phyloP scores from a whole-genome alignment of 2,888 invertebrate genomes.

The Caenorhabditis sp. region DNA sequence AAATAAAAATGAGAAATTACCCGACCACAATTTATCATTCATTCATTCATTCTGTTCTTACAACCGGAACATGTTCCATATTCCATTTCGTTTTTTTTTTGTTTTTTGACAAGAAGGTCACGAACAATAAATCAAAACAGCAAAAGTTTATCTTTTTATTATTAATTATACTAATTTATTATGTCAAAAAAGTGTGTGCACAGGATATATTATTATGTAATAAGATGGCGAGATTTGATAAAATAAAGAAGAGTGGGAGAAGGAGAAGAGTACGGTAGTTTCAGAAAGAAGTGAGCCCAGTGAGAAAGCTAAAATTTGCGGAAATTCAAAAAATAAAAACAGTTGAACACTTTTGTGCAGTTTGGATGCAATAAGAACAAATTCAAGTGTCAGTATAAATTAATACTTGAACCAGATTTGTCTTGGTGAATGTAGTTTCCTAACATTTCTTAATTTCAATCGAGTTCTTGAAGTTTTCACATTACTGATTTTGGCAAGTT shows the following conservation, averaged over 20 bases:
- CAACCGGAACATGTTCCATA: neutral
- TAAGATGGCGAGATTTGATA: neutral
- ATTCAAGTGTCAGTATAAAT: no score
- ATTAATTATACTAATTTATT: neutral
- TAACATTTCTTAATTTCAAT: no score
- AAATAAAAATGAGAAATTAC: neutral
- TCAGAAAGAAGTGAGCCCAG: no score
- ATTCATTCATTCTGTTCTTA: neutral
- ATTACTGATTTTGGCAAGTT: no score
- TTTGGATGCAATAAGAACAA: no score
- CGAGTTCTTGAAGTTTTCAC: no score
- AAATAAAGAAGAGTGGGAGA: neutral
- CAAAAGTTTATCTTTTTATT: neutral
- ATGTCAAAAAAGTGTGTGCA: neutral
- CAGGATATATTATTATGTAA: neutral
- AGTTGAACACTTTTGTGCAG: no score
- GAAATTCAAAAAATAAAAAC: no score
- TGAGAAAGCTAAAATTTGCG: no score
- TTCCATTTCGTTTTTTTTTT: neutral
- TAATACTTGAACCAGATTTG: no score
- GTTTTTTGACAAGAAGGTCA: neutral
- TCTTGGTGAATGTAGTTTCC: no score
- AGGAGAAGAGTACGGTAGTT: no score
- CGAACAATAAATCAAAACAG: neutral
- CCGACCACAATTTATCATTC: neutral